Evolutionary conservation across 2,113 vertebrate species (phyloP).

Genomic region (Notiomystis cincta): DNA sequence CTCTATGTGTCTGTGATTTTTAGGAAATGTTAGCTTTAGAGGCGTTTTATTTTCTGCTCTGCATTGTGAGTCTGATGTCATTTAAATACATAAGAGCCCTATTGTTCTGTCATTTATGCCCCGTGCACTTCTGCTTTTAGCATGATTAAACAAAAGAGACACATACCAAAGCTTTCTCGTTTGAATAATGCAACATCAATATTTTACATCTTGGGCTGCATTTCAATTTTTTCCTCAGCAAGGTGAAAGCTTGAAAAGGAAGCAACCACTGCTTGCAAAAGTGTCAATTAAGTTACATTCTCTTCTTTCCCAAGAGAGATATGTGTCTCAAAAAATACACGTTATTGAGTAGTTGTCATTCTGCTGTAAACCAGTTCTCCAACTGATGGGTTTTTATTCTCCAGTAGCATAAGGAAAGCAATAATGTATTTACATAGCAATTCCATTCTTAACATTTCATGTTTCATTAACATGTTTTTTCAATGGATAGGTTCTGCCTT

Average conservation of each 20-base stretch:
- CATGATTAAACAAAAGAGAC: constrained; percentile 60
- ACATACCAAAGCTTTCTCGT: constrained; percentile 29
- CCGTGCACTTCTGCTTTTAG: constrained; percentile 56
- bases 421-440: background rate
- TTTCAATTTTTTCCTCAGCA: constrained; percentile 43
- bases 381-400: background rate
- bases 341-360: constrained; percentile 6
- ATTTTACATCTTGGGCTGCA: constrained; percentile 54
- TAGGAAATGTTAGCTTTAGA: constrained; percentile 16
- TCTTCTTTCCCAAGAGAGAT: background rate
- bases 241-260: constrained; percentile 4
- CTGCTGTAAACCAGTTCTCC: background rate
- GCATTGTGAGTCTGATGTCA: constrained; percentile 40
- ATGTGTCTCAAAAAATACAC: background rate
- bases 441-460: background rate
- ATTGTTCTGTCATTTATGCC: constrained; percentile 68
- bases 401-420: background rate
- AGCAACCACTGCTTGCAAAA: constrained; percentile 1
- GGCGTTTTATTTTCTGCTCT: constrained; percentile 54
- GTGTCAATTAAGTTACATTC: constrained; percentile 30
- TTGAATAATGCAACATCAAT: constrained; percentile 60
- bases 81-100: constrained; percentile 46
- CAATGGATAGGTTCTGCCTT: background rate
- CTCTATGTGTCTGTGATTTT: background rate
- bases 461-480: background rate